These are phyloP conservation scores for Apodemus sylvaticus DNA, from an alignment of 2,113 vertebrate genomes.

Conservation along the genomic window DNA sequence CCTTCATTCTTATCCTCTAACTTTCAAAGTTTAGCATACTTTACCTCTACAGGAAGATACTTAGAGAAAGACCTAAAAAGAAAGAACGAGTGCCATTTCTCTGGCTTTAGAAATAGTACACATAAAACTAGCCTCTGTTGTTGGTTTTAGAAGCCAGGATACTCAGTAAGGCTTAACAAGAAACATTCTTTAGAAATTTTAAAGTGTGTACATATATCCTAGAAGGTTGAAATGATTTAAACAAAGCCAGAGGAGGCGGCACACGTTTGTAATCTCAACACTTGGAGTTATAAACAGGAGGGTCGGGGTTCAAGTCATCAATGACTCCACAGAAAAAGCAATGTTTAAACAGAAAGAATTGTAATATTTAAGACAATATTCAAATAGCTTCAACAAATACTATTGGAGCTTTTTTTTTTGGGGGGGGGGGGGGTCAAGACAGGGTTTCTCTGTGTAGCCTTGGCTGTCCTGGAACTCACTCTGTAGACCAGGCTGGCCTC, in stretches of 20 bases:
- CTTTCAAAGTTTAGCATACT: conserved; percentile 25
- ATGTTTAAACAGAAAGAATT: not conserved
- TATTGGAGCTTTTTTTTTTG: too few relatives aligned
- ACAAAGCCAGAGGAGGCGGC: not conserved
- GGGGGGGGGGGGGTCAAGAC: too few relatives aligned
- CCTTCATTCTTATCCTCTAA: not conserved
- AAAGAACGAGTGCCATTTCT: conserved; percentile 81
- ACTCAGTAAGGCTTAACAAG: not conserved
- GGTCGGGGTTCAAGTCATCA: not conserved
- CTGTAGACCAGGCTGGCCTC: too few relatives aligned
- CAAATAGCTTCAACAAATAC: conserved; percentile 46
- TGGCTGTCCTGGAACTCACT: too few relatives aligned
- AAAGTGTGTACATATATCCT: not conserved
- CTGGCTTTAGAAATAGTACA: conserved; percentile 74
- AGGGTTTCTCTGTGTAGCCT: too few relatives aligned
- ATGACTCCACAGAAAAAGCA: not conserved
- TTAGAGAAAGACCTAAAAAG: conserved; percentile 65
- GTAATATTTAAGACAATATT: conserved; percentile 19
- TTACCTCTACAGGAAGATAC: not conserved
- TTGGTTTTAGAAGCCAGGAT: conserved; percentile 12
- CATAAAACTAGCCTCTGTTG: not conserved
- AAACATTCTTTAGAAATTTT: conserved; percentile 22
- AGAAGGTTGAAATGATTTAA: conserved; percentile 15
- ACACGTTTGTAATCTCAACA: not conserved
- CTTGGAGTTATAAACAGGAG: not conserved